These are phyloP conservation scores for Gasteruption jaculator DNA, from an alignment of 2,888 invertebrate species.

Conservation along the genomic window DNA sequence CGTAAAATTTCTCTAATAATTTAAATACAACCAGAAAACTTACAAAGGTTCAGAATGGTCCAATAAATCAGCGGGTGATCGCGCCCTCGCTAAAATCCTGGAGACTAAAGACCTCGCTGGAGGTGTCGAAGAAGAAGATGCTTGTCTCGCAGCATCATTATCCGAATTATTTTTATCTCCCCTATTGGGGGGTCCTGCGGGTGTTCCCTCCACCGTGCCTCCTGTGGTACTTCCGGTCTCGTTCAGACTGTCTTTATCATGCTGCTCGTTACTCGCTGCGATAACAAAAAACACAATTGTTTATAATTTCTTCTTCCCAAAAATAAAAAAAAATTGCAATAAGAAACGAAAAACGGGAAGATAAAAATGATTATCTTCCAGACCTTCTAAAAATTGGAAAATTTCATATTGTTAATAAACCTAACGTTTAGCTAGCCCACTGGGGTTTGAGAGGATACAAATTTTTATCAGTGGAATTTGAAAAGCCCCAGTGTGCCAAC, in stretches of 20 bases:
- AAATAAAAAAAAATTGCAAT: too few species aligned
- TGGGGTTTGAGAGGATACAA: too few species aligned
- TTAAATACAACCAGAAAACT: too few species aligned
- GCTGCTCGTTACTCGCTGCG: constrained; percentile 52
- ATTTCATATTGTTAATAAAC: too few species aligned
- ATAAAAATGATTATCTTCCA: too few species aligned
- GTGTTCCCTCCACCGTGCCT: constrained; percentile 42
- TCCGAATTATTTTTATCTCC: constrained; percentile 32
- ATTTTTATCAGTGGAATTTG: too few species aligned
- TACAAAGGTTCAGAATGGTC: constrained; percentile 53
- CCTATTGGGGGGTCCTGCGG: constrained; percentile 35
- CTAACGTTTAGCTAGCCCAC: too few species aligned
- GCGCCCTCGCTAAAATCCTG: constrained; percentile 41
- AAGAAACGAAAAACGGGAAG: too few species aligned
- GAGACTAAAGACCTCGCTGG: constrained; percentile 42
- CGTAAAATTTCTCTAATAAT: too few species aligned
- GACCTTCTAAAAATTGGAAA: too few species aligned
- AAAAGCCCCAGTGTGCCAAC: too few species aligned
- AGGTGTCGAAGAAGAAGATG: constrained; percentile 24
- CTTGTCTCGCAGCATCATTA: constrained; percentile 17
- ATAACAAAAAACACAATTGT: constrained; percentile 15
- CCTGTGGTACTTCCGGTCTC: constrained; percentile 49
- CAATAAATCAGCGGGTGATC: constrained; percentile 42
- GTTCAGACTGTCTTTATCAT: constrained; percentile 54
- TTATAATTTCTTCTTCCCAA: not conserved